Conservation (phyloP, 2,797 vertebrate species). For the Microctenopoma stevenorrisi region DNA sequence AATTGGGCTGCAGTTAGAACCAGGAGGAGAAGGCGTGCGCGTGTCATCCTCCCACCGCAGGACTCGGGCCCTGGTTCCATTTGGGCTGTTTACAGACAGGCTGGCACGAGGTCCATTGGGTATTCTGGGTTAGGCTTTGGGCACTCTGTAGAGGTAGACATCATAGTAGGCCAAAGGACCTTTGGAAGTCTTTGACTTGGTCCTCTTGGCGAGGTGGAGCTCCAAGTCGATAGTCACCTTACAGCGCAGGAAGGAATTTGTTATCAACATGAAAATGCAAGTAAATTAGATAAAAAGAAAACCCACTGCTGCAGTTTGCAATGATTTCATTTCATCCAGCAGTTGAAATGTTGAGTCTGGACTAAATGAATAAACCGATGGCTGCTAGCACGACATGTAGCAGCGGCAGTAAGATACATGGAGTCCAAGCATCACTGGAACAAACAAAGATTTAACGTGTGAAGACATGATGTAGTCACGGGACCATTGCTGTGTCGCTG, state of each 20-base stretch:
- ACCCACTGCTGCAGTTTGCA: no score
- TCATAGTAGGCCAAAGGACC: constrained; percentile 56
- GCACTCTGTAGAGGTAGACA: constrained; percentile 69
- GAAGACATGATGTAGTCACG: not conserved
- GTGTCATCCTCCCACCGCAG: constrained; percentile 69
- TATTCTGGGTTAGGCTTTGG: constrained; percentile 30
- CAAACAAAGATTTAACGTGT: not conserved
- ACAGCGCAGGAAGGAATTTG: constrained; percentile 16
- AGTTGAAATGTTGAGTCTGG: no score
- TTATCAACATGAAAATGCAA: constrained; percentile 22
- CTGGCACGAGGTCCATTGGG: constrained; percentile 2
- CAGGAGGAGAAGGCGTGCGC: constrained; percentile 50
- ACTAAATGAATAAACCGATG: no score
- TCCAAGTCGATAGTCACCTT: constrained; percentile 75
- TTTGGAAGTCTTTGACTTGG: constrained; percentile 31
- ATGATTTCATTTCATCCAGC: no score
- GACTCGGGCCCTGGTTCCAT: constrained; percentile 32
- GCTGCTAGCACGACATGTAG: no score
- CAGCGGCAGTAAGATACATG: no score
- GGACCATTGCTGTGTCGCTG: no score
- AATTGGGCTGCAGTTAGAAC: constrained; percentile 55
- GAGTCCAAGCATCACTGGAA: not conserved
- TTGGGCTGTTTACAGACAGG: constrained; percentile 20
- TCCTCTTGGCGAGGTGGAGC: constrained; percentile 64
- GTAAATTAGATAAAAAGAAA: not conserved